Evolutionary conservation across 1,140 invertebrate genomes (phyloP).

Genomic region (Doryteuthis pealeii): DNA sequence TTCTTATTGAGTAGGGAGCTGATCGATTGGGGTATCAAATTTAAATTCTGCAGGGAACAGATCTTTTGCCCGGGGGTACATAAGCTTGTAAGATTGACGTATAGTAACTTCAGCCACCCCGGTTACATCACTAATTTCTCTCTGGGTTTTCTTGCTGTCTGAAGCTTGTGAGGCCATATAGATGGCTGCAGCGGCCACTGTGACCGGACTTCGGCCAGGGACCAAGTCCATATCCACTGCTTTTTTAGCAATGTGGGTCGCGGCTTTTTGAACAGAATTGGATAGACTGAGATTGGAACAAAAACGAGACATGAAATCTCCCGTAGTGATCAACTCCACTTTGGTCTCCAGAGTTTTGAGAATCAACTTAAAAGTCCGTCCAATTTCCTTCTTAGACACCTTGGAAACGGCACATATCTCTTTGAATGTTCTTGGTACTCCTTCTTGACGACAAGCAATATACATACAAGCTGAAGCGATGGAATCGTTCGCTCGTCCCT

Average conservation of each 20-base stretch:
- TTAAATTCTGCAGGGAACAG: slow-evolving; percentile 96
- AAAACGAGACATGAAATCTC: slow-evolving; percentile 87
- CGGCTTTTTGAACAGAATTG: slow-evolving; percentile 89
- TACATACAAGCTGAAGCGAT: slow-evolving; percentile 98
- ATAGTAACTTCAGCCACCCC: slow-evolving; percentile 99
- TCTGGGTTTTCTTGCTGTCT: slow-evolving; percentile 90
- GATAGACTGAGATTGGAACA: slow-evolving; percentile 74
- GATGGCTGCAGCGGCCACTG: slow-evolving; percentile 97
- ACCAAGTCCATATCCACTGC: slow-evolving; percentile 97
- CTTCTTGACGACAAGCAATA: slow-evolving; percentile 97
- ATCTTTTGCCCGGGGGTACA: slow-evolving; percentile 90
- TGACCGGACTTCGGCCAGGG: slow-evolving; percentile 96
- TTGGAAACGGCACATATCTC: slow-evolving; percentile 98
- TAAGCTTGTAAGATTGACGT: slow-evolving; percentile 94
- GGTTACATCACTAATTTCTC: slow-evolving; percentile 98
- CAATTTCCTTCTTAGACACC: slow-evolving; percentile 99
- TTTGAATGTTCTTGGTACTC: slow-evolving; percentile 98
- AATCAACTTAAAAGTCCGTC: slow-evolving; percentile 93
- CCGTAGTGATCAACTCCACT: slow-evolving; percentile 96
- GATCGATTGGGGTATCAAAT: slow-evolving; percentile 92
- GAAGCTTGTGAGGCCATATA: slow-evolving; percentile 99
- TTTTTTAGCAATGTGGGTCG: slow-evolving; percentile 94
- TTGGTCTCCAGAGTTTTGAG: slow-evolving; percentile 88
- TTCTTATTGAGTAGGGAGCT: slow-evolving; percentile 69
- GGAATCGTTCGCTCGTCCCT: slow-evolving; percentile 94